Conservation (phyloP, 2,797 vertebrate genomes). For the Malacoraja senta region DNA sequence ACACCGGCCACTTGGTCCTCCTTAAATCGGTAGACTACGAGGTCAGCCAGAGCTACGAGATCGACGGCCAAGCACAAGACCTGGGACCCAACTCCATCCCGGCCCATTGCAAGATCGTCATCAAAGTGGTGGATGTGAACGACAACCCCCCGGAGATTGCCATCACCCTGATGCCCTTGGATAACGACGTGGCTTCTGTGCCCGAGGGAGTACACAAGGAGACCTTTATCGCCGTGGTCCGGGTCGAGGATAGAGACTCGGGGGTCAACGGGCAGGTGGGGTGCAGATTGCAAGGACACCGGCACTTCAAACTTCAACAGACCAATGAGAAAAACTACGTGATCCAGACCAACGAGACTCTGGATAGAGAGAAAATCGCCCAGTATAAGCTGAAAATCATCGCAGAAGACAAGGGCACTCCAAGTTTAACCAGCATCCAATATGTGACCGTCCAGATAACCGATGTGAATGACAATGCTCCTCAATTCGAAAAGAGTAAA, state of each 20-base stretch:
- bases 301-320: slow-evolving; percentile 89
- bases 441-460: slow-evolving; percentile 90
- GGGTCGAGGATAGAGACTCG: slow-evolving; percentile 81
- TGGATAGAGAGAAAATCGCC: slow-evolving; percentile 89
- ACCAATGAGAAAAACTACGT: slow-evolving; percentile 94
- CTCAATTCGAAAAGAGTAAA: slow-evolving; percentile 81
- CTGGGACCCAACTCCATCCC: slow-evolving; percentile 93
- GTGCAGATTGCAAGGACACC: slow-evolving; percentile 85
- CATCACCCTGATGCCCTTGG: slow-evolving; percentile 86
- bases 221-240: slow-evolving; percentile 86
- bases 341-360: slow-evolving; percentile 83
- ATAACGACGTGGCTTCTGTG: slow-evolving; percentile 83
- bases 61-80: slow-evolving; percentile 90
- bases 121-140: slow-evolving; percentile 89
- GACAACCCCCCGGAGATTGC: slow-evolving; percentile 95
- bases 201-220: slow-evolving; percentile 82
- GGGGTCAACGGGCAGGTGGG: slow-evolving; percentile 81
- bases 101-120: slow-evolving; percentile 89
- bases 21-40: slow-evolving; percentile 92
- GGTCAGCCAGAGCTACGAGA: slow-evolving; percentile 76
- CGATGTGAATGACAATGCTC: slow-evolving; percentile 94
- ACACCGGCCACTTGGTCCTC: slow-evolving; percentile 81
- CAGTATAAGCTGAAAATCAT: slow-evolving; percentile 92
- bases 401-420: slow-evolving; percentile 82
- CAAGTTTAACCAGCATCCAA: slow-evolving; percentile 86